phyloP scores from a whole-genome alignment of 2,113 vertebrate genomes.

The Megaceryle torquata region DNA sequence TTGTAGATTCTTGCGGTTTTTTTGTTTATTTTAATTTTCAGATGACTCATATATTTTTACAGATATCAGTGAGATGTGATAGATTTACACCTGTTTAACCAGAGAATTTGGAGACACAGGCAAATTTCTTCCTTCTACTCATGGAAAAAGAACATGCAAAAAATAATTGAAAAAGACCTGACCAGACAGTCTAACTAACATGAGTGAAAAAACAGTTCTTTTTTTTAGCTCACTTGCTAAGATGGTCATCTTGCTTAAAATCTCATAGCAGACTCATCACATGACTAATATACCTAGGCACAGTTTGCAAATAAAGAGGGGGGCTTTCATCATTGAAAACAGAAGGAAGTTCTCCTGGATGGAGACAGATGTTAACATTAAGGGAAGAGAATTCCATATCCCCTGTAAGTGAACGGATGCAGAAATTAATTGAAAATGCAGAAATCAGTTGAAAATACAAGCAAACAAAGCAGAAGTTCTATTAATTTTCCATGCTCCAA shows the following conservation, averaged over 20 bases:
- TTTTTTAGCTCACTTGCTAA: not conserved
- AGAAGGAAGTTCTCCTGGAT: not conserved
- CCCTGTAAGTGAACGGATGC: not conserved
- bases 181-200: not conserved
- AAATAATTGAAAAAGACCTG: not conserved
- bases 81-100: not conserved
- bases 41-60: not conserved
- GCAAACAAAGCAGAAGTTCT: not conserved
- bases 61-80: not conserved
- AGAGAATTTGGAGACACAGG: not conserved
- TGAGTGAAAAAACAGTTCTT: not conserved
- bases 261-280: not conserved
- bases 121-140: not conserved
- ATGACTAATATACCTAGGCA: not conserved
- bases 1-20: not conserved
- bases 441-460: not conserved
- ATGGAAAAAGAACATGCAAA: not conserved
- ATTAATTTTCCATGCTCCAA: not conserved
- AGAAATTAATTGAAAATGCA: not conserved
- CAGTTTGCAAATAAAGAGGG: not conserved
- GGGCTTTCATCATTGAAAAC: not conserved
- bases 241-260: not conserved
- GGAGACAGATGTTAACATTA: not conserved
- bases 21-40: constrained; percentile 37
- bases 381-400: not conserved